These are phyloP conservation scores for Patella ulyssiponensis DNA, from an alignment of 2,888 invertebrate species.

Conservation along the genomic window DNA sequence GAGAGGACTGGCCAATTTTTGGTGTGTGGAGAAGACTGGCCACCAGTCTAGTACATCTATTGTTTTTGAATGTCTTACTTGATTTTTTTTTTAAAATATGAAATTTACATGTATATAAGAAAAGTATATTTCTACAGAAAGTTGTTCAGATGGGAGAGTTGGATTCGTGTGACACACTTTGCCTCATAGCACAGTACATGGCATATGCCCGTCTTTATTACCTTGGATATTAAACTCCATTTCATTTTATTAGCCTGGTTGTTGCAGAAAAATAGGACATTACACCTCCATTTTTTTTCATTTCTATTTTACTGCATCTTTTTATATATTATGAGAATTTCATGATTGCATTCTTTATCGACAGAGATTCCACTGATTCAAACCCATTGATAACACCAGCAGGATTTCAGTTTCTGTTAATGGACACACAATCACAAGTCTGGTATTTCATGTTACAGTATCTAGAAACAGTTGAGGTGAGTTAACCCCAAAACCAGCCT, in stretches of 20 bases:
- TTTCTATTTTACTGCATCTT: neutral
- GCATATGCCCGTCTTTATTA: too few species aligned
- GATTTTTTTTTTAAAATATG: neutral
- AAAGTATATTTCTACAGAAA: too few species aligned
- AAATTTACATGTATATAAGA: too few species aligned
- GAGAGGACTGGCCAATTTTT: too few species aligned
- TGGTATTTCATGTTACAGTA: slow-evolving; percentile 99
- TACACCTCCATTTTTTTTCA: neutral
- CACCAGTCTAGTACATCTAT: slow-evolving; percentile 30
- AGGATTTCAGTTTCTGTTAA: slow-evolving; percentile 97
- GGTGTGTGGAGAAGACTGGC: too few species aligned
- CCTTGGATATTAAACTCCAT: too few species aligned
- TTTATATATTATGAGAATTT: neutral
- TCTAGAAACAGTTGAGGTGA: slow-evolving; percentile 88
- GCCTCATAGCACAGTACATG: too few species aligned
- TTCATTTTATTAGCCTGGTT: too few species aligned
- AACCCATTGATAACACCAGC: slow-evolving; percentile 83
- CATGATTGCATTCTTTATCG: slow-evolving; percentile 36
- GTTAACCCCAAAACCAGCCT: neutral
- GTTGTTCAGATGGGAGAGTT: too few species aligned
- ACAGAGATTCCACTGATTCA: slow-evolving; percentile 72
- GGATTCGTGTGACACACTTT: too few species aligned
- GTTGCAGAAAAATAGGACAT: too few species aligned
- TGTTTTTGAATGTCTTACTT: neutral
- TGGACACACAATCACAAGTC: slow-evolving; percentile 93